These are phyloP conservation scores for Chaunax sp. DNA, from an alignment of 2,797 vertebrate species.

Conservation along the genomic window DNA sequence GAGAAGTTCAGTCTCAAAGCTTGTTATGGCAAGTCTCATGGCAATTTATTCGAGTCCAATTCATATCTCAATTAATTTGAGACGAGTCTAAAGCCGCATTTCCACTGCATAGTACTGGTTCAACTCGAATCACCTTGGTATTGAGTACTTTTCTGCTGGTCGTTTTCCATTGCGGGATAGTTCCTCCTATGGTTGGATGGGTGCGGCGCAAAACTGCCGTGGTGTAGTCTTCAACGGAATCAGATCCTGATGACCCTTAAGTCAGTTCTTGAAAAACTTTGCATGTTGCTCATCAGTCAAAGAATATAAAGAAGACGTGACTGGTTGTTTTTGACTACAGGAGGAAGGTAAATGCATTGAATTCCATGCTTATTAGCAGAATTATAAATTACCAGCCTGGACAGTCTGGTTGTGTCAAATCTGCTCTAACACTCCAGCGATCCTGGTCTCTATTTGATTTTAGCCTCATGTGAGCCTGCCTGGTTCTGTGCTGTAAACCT, in stretches of 20 bases:
- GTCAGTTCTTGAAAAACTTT: slow-evolving; percentile 9
- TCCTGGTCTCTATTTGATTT: slow-evolving; percentile 47
- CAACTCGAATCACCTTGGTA: no score
- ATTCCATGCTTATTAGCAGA: slow-evolving; percentile 8
- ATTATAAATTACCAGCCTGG: slow-evolving; percentile 37
- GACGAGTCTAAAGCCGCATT: background rate
- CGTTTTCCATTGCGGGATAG: no score
- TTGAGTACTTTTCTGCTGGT: no score
- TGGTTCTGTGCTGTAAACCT: slow-evolving; percentile 64
- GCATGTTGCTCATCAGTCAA: slow-evolving; percentile 13
- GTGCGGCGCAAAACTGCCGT: no score
- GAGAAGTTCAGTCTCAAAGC: background rate
- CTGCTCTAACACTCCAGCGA: slow-evolving; percentile 40
- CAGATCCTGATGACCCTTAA: background rate
- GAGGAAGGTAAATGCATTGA: slow-evolving; percentile 36
- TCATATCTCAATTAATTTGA: background rate
- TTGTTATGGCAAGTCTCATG: background rate
- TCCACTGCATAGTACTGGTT: no score
- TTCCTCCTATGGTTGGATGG: no score
- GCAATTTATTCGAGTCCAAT: background rate
- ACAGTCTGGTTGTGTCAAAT: slow-evolving; percentile 31
- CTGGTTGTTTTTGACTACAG: slow-evolving; percentile 4
- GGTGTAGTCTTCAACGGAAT: background rate
- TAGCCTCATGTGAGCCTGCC: slow-evolving; percentile 48
- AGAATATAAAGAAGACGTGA: slow-evolving; percentile 27